These are phyloP conservation scores for Vanessa cardui DNA, from an alignment of 2,888 invertebrate species.

Conservation along the genomic window DNA sequence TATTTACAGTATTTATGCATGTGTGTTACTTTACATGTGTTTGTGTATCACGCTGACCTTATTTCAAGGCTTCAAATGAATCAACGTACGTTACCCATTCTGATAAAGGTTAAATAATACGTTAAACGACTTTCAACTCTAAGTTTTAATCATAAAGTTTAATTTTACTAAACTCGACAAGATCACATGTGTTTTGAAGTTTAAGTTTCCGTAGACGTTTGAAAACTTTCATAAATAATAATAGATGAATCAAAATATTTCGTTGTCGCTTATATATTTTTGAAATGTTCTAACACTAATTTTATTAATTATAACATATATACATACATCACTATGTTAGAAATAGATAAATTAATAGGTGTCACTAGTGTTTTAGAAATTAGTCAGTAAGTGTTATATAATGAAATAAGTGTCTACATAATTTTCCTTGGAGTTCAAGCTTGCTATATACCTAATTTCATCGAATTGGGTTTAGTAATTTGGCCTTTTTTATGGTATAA, in stretches of 20 bases:
- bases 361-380: no score
- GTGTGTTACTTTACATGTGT: neutral
- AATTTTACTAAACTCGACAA: conserved; percentile 27
- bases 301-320: neutral
- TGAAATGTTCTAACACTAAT: no score
- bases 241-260: conserved; percentile 9
- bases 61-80: conserved; percentile 41
- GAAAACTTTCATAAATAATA: conserved; percentile 22
- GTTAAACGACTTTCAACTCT: conserved; percentile 44
- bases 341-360: no score
- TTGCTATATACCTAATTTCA: no score
- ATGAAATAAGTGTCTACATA: no score
- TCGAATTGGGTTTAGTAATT: no score
- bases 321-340: no score
- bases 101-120: conserved; percentile 61
- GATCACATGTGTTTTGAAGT: conserved; percentile 26
- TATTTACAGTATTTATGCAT: neutral
- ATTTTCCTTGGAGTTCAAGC: no score
- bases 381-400: no score
- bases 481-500: no score
- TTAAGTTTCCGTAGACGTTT: conserved; percentile 29
- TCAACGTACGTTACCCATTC: conserved; percentile 62
- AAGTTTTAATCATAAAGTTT: conserved; percentile 40
- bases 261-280: no score
- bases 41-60: conserved; percentile 41